Percentiles rank a stretch among this genome's conserved stretches.
Conservation (phyloP, 2,113 vertebrate genomes). For the Oenanthe oenanthe region DNA sequence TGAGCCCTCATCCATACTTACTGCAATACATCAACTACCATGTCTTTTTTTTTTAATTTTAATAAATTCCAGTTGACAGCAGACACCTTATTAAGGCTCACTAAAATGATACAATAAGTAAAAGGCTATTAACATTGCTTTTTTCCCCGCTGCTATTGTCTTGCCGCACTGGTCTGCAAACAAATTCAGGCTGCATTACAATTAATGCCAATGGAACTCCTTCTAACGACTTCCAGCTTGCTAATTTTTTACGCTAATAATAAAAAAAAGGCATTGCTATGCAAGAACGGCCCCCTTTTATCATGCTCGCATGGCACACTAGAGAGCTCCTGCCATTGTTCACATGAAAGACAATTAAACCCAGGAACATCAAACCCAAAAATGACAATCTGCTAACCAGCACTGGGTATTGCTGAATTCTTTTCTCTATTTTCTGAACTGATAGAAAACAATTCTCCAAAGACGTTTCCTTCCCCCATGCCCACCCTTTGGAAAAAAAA, state of each 20-base stretch:
- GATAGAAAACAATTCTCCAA: constrained; percentile 85
- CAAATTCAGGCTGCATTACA: constrained; percentile 82
- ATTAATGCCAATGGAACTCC: constrained; percentile 82
- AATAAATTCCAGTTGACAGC: constrained; percentile 88
- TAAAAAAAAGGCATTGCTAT: constrained; percentile 91
- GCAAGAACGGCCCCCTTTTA: constrained; percentile 84
- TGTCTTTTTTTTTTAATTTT: constrained; percentile 71
- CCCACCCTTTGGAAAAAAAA: constrained; percentile 44
- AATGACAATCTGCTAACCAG: constrained; percentile 89
- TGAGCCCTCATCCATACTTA: constrained; percentile 81
- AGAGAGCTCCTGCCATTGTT: constrained; percentile 89
- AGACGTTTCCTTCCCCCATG: constrained; percentile 66
- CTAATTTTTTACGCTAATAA: constrained; percentile 94
- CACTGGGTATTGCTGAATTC: constrained; percentile 78
- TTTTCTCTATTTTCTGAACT: constrained; percentile 78
- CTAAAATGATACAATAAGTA: constrained; percentile 86
- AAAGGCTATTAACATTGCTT: constrained; percentile 86
- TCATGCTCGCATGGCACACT: constrained; percentile 78
- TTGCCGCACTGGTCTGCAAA: constrained; percentile 83
- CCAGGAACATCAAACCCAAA: constrained; percentile 89
- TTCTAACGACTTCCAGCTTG: constrained; percentile 90
- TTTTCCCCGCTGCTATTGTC: constrained; percentile 81
- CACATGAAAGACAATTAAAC: constrained; percentile 95
- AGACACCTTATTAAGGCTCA: constrained; percentile 88
- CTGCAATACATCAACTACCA: constrained; percentile 90